Evolutionary conservation across 2,888 invertebrate genomes (phyloP).

Genomic region (Heliconius charithonia): DNA sequence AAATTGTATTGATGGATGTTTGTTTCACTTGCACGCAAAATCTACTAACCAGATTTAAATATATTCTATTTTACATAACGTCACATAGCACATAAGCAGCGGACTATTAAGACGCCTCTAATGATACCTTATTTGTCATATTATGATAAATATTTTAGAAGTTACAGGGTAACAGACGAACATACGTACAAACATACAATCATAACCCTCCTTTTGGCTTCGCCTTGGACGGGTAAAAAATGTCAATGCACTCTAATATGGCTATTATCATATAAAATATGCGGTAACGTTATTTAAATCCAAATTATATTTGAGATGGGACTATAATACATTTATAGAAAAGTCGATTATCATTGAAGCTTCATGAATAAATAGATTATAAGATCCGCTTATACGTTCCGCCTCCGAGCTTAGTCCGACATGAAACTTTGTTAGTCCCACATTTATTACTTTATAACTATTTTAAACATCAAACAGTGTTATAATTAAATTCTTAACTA

Average conservation of each 20-base stretch:
- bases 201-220: too few species aligned
- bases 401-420: slow-evolving; percentile 11
- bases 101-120: too few species aligned
- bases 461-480: slow-evolving; percentile 7
- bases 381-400: slow-evolving; percentile 10
- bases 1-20: too few species aligned
- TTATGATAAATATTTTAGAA: too few species aligned
- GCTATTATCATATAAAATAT: neutral
- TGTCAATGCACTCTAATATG: neutral
- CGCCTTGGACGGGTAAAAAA: neutral
- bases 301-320: neutral
- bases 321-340: slow-evolving; percentile 14
- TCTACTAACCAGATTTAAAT: too few species aligned
- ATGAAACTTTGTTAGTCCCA: slow-evolving; percentile 6
- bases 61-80: too few species aligned
- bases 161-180: too few species aligned
- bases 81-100: too few species aligned
- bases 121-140: too few species aligned
- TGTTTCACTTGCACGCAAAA: too few species aligned
- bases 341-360: slow-evolving; percentile 15
- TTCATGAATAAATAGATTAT: slow-evolving; percentile 22
- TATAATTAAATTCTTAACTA: neutral
- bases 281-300: neutral
- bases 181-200: too few species aligned
- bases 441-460: slow-evolving; percentile 16